phyloP scores from a whole-genome alignment of 2,797 vertebrate species.

The Alectoris magna region DNA sequence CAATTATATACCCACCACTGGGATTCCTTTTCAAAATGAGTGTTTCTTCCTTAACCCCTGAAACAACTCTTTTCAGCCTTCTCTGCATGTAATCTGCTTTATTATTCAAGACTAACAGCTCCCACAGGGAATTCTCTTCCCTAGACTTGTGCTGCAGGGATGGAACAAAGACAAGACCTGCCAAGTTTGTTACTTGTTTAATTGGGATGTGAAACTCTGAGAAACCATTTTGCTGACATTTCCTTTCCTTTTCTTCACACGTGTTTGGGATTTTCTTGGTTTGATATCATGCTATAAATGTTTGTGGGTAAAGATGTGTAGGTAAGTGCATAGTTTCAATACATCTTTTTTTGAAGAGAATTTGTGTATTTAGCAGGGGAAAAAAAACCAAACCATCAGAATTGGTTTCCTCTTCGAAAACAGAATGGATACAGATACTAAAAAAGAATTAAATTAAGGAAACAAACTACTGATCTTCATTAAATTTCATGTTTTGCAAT shows the following conservation, averaged over 20 bases:
- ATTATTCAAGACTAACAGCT: conserved; percentile 65
- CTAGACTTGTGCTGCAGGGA: conserved; percentile 18
- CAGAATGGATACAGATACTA: background rate
- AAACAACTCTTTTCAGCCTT: conserved; percentile 49
- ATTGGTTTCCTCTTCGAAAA: background rate
- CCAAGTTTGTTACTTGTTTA: conserved; percentile 51
- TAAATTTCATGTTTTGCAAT: background rate
- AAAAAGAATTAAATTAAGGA: background rate
- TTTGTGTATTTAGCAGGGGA: background rate
- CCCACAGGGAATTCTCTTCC: conserved; percentile 39
- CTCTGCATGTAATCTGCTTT: conserved; percentile 70
- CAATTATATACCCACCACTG: background rate
- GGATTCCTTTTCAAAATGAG: conserved; percentile 43
- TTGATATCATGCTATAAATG: background rate
- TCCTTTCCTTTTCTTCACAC: background rate
- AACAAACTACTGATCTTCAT: background rate
- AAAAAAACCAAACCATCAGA: background rate
- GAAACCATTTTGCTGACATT: conserved; percentile 39
- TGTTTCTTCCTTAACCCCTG: conserved; percentile 32
- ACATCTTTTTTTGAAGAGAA: background rate
- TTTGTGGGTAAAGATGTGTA: background rate
- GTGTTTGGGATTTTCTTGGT: background rate
- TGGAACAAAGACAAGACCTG: conserved; percentile 42
- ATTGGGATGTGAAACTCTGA: conserved; percentile 5
- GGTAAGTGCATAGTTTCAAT: background rate